A percentile compares a stretch with the other conserved stretches of the same genome.
Evolutionary conservation across 1,140 invertebrate species (phyloP).

Genomic region (Hypothenemus hampei): DNA sequence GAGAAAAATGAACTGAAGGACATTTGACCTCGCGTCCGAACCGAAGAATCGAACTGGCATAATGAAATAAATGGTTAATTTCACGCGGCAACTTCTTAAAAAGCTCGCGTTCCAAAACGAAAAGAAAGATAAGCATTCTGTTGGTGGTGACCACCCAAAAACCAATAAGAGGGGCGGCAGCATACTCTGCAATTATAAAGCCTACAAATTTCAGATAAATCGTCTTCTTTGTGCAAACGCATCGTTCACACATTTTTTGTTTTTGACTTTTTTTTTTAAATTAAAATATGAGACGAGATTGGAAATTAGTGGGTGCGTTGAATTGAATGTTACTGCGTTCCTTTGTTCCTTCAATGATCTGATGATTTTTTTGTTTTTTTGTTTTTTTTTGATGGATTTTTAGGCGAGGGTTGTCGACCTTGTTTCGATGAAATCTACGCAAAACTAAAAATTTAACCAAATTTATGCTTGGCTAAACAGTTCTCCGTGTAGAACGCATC

Average conservation of each 20-base stretch:
- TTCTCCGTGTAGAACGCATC: conserved; percentile 18
- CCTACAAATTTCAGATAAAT: conserved; percentile 16
- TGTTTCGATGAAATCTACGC: not conserved
- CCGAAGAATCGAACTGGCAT: not conserved
- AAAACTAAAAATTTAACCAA: conserved; percentile 8
- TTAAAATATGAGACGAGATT: no score
- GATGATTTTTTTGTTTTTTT: no score
- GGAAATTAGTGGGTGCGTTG: no score
- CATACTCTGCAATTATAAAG: conserved; percentile 14
- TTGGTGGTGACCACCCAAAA: conserved; percentile 14
- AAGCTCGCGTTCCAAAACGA: conserved; percentile 4
- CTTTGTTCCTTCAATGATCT: no score
- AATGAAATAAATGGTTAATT: conserved; percentile 8
- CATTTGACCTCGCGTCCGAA: not conserved
- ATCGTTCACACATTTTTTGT: conserved; percentile 14
- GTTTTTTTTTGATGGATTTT: no score
- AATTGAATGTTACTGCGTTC: no score
- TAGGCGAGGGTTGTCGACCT: not conserved
- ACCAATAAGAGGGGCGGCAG: conserved; percentile 14
- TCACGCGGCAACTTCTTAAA: conserved; percentile 12
- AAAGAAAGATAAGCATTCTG: conserved; percentile 2
- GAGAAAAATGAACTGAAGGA: not conserved
- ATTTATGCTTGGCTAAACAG: conserved; percentile 18
- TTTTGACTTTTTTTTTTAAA: no score
- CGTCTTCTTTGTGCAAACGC: conserved; percentile 12